Evolutionary conservation across 1,140 invertebrate species (phyloP).

Genomic region (Scaptomyza pallida): DNA sequence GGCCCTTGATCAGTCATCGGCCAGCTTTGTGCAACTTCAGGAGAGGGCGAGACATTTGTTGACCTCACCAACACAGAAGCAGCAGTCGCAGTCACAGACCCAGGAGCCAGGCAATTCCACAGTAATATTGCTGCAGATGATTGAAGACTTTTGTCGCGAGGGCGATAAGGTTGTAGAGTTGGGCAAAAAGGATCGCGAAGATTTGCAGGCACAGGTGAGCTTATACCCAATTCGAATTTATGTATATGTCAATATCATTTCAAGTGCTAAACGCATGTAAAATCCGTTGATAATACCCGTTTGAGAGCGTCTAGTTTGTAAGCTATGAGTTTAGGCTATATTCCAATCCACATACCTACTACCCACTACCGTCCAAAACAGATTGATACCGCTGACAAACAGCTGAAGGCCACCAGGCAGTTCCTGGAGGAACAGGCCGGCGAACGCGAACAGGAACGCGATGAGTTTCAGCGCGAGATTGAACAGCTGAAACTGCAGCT

Average conservation of each 20-base stretch:
- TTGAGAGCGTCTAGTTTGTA: conserved; percentile 46
- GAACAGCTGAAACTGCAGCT: conserved; percentile 86
- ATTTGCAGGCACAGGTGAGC: conserved; percentile 89
- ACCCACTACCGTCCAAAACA: conserved; percentile 75
- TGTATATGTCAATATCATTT: conserved; percentile 1
- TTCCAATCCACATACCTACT: conserved; percentile 37
- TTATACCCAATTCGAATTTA: neutral
- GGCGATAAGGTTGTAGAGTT: conserved; percentile 87
- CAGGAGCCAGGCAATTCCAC: conserved; percentile 83
- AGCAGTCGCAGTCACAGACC: conserved; percentile 78
- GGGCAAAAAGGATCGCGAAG: conserved; percentile 87
- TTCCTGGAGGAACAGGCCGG: conserved; percentile 92
- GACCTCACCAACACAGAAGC: conserved; percentile 72
- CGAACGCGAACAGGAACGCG: conserved; percentile 91
- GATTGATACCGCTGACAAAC: conserved; percentile 92
- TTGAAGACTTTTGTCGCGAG: conserved; percentile 87
- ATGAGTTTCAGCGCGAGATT: conserved; percentile 89
- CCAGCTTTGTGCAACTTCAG: conserved; percentile 82
- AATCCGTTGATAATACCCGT: conserved; percentile 24
- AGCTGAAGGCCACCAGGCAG: conserved; percentile 88
- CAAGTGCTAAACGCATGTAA: conserved; percentile 67
- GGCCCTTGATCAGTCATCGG: conserved; percentile 53
- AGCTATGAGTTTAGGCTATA: conserved; percentile 34
- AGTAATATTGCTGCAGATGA: conserved; percentile 85
- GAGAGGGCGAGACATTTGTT: conserved; percentile 85